Percentiles rank a stretch among this genome's conserved stretches.
Conservation (phyloP, 2,888 invertebrate genomes). For the Catocala sponsa region DNA sequence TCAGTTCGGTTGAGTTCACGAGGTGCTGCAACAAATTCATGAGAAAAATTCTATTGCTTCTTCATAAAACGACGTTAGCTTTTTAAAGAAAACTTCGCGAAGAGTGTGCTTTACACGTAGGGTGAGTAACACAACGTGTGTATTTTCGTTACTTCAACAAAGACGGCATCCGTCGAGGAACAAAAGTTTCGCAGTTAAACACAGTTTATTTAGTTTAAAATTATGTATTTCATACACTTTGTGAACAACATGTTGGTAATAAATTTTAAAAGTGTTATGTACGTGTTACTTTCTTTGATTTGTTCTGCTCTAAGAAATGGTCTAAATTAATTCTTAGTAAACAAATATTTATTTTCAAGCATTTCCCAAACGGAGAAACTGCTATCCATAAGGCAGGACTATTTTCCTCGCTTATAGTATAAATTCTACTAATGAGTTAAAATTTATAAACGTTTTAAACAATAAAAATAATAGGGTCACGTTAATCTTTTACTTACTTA, state of each 20-base stretch:
- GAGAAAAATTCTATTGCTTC: neutral
- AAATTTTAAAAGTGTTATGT: constrained; percentile 12
- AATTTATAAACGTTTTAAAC: no score
- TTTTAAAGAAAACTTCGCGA: neutral
- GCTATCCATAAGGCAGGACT: no score
- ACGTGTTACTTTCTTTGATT: neutral
- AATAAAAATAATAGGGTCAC: no score
- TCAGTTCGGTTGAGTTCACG: no score
- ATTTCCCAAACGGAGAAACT: no score
- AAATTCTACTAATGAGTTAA: no score
- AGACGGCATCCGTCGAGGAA: constrained; percentile 5
- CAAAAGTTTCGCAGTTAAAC: constrained; percentile 12
- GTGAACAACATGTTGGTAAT: constrained; percentile 10
- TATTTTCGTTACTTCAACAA: constrained; percentile 5
- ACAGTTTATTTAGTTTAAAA: constrained; percentile 15
- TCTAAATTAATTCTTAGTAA: neutral
- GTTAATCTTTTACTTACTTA: no score
- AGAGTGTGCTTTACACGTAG: neutral
- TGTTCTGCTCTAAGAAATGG: neutral
- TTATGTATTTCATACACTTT: constrained; percentile 5
- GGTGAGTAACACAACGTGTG: neutral
- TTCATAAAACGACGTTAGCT: neutral
- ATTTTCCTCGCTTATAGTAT: no score
- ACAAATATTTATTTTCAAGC: no score
- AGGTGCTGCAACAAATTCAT: no score